Base-by-base conservation (phyloP, 2,797 vertebrate species). In the Masticophis lateralis region DNA sequence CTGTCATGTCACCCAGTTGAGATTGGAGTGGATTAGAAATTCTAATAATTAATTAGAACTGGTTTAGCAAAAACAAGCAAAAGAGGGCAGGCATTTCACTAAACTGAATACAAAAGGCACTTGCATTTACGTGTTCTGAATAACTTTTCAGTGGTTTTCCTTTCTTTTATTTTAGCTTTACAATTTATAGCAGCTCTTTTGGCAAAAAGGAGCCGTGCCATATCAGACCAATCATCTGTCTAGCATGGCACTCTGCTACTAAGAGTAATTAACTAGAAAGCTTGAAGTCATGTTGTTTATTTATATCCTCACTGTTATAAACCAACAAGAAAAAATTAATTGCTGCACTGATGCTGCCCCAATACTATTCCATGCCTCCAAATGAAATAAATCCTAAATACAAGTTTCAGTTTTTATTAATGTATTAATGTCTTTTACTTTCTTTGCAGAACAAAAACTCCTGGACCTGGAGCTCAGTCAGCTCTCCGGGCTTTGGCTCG, bases 381-480 rank as follows among this genome's bases (percentile, higher is more conserved):
- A 32, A 37, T 66, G 37, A 88, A 63, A 63, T 28, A 53, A 13
- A 57, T 57, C n/a, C n/a, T 83, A 16, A 55, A 61, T 12, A 27
- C 22, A 11, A 9, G 28, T 16, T 89, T 20, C 43, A 22, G n/a
- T 32, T 13, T 2, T 27, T 11, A 57, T 88, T 61, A 47, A 66
- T 18, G 27, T 94, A 83, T 83, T n/a, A n/a, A n/a, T n/a, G n/a
- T n/a, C 4, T 25, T 79, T 25, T 12, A 25, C 93, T 6, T 2
- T 27, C 5, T 69, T 87, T 93, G 16, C 95, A 99, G 99, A 97
- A 99, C 99, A 51, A 99, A 99, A 97, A 99, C 99, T 92, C 99
- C 99, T 6, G 99, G 99, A 95, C 99, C 99, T 0, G 99, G 99
- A 92, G 99, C 99, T 20, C 99, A 99, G 98, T 99, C 99, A 63